These are phyloP conservation scores for Nasonia giraulti DNA, from an alignment of 1,140 invertebrate genomes.

Conservation along the genomic window DNA sequence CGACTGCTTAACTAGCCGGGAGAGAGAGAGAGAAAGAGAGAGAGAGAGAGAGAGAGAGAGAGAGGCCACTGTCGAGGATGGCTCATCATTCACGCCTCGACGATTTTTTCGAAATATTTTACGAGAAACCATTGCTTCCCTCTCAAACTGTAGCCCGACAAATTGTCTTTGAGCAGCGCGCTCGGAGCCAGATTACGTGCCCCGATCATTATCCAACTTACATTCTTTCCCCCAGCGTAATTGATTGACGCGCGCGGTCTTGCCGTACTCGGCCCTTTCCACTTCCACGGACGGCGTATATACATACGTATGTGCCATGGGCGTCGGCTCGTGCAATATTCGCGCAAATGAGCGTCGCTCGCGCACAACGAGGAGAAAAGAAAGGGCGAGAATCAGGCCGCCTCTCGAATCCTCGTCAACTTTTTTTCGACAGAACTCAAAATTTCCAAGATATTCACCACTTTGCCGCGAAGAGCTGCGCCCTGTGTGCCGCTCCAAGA, in stretches of 20 bases:
- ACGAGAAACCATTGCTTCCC: background rate
- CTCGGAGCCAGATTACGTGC: background rate
- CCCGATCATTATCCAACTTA: background rate
- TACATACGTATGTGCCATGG: background rate
- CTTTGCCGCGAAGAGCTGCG: background rate
- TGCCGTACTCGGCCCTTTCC: background rate
- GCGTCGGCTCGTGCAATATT: background rate
- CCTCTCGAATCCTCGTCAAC: background rate
- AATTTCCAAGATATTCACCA: conserved; percentile 45
- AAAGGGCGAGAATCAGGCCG: background rate
- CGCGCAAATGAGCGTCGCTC: background rate
- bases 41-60: background rate
- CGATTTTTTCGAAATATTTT: conserved; percentile 32
- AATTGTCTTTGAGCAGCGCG: conserved; percentile 23
- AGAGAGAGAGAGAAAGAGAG: background rate
- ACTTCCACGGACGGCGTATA: background rate
- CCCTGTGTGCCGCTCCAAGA: background rate
- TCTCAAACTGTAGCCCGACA: background rate
- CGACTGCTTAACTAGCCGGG: conserved; percentile 18
- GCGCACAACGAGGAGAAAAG: background rate
- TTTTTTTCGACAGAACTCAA: conserved; percentile 43
- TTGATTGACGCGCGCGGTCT: background rate
- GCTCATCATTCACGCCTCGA: conserved; percentile 44
- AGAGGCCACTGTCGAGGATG: background rate
- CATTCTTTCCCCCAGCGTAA: background rate